Base-by-base conservation (phyloP, 2,888 invertebrate species). In the Parnassius glacialis region DNA sequence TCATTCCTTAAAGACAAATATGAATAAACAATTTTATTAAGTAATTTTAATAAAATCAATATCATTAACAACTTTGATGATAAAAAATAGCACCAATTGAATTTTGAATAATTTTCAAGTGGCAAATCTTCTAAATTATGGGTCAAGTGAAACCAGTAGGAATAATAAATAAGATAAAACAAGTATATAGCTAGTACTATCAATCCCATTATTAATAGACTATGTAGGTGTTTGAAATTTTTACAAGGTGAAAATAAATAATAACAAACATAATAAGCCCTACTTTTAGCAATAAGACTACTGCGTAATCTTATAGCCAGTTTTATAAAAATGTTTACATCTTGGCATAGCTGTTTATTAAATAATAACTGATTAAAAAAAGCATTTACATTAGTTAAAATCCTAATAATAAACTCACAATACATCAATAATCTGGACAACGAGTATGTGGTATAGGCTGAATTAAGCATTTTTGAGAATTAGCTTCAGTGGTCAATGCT, bases 401-500 rank as follows among this genome's bases (percentile, higher is more conserved):
- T 72, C 43, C 34, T 57, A 54, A 25, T 53, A 43, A 13, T 42
- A 54, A 12, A 54, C 34, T 34, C 11, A 42, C 10, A 50, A 34
- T 48, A 74, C 79, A 92, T 92, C 92, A 94, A 86, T 94, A 92
- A 74, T 95, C 94, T 50, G 96, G 96, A 84, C 95, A 96, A 71
- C 94, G 94, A 64, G 96, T 96, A 68, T 95, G 96, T 68, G 93
- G 92, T 78, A 96, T 94, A 69, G 93, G 91, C 68, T 89, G 83
- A 68, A 74, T 72, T 42, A 78, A 74, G 59, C 55, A 77, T 68
- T 84, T 90, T 61, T 87, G 82, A 48, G 85, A 80, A 68, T 71
- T 77, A 43, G 74, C 64, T 50, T 81, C 85, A 13, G 85, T 74
- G 52, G 92, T 76, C 52, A 92, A 76, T 54, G 92, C 94, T 13